Evolutionary conservation across 2,888 invertebrate genomes (phyloP).

Genomic region (Lymantria dispar): DNA sequence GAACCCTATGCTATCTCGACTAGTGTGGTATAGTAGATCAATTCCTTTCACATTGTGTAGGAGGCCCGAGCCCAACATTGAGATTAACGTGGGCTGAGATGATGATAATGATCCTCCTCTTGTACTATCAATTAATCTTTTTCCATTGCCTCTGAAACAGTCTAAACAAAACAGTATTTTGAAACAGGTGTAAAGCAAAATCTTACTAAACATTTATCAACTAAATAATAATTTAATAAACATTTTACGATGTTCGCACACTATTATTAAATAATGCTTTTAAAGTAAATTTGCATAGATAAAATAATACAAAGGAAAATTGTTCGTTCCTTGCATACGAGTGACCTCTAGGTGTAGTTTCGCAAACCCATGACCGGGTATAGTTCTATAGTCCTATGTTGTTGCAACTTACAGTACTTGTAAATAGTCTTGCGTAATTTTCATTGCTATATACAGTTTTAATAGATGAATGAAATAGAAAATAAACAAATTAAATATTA

Average conservation of each 20-base stretch:
- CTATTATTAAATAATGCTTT: background rate
- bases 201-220: background rate
- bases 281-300: constrained; percentile 41
- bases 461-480: constrained; percentile 7
- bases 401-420: constrained; percentile 45
- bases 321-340: constrained; percentile 43
- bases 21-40: no score
- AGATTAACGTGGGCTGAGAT: no score
- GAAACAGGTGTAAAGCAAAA: no score
- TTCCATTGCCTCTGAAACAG: no score
- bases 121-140: no score
- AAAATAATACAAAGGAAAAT: constrained; percentile 51
- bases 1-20: no score
- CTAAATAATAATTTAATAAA: background rate
- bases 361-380: constrained; percentile 50
- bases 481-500: background rate
- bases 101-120: no score
- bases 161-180: no score
- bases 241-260: constrained; percentile 9
- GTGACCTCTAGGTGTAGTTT: constrained; percentile 54
- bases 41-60: no score
- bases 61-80: no score
- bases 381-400: constrained; percentile 52
- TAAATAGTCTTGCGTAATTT: constrained; percentile 43
- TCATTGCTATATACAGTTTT: constrained; percentile 46